Evolutionary conservation across 2,888 invertebrate species (phyloP).

Genomic region (Eilema griseolum): DNA sequence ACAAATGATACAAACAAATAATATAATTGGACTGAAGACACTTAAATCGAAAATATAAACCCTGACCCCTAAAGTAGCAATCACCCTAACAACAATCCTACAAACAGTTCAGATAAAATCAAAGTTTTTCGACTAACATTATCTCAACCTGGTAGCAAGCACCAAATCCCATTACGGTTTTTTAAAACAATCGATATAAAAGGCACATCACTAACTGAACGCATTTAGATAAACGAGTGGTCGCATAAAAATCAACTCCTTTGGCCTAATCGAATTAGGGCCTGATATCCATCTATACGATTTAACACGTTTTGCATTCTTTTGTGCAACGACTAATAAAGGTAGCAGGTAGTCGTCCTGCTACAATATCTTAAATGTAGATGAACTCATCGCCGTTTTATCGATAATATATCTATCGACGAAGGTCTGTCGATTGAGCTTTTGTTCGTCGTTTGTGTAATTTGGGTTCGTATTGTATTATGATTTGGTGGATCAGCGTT

Average conservation of each 20-base stretch:
- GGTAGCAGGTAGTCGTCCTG: slow-evolving; percentile 79
- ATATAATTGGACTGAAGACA: no score
- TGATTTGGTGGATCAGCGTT: slow-evolving; percentile 14
- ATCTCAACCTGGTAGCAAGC: not conserved
- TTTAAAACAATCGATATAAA: slow-evolving; percentile 20
- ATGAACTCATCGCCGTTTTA: slow-evolving; percentile 80
- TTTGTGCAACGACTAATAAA: slow-evolving; percentile 81
- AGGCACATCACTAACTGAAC: slow-evolving; percentile 62
- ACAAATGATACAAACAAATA: no score
- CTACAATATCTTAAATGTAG: slow-evolving; percentile 78
- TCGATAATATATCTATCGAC: slow-evolving; percentile 74
- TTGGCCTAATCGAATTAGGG: slow-evolving; percentile 85
- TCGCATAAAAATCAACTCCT: slow-evolving; percentile 85
- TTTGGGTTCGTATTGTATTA: slow-evolving; percentile 31
- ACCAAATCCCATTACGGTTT: not conserved
- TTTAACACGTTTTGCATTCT: slow-evolving; percentile 85
- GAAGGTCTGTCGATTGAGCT: slow-evolving; percentile 48
- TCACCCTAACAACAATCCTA: not conserved
- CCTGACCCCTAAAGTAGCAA: no score
- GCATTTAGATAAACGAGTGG: slow-evolving; percentile 81
- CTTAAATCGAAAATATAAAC: no score
- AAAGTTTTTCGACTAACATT: not conserved
- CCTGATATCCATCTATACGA: slow-evolving; percentile 81
- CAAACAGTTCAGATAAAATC: not conserved
- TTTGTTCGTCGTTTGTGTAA: slow-evolving; percentile 44